A percentile compares a stretch with the other conserved stretches of the same genome.
Conservation (phyloP, 2,797 vertebrate species). For the Acipenser ruthenus region DNA sequence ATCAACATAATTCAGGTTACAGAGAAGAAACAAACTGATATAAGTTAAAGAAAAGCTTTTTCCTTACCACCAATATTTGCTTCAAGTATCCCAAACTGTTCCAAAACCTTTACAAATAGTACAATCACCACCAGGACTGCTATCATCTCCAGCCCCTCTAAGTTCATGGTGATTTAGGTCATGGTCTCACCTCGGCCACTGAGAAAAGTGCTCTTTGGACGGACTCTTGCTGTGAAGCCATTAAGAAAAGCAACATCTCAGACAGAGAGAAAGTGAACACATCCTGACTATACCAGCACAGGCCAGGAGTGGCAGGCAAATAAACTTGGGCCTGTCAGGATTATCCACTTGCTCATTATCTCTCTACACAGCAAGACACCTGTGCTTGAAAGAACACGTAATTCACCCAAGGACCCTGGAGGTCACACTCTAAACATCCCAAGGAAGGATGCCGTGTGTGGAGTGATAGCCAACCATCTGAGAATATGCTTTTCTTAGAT, state of each 20-base stretch:
- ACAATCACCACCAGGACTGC: constrained; percentile 88
- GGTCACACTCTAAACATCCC: constrained; percentile 28
- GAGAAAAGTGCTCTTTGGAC: constrained; percentile 42
- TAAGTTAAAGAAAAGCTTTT: constrained; percentile 9
- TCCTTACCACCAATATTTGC: constrained; percentile 85
- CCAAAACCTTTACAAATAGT: constrained; percentile 90
- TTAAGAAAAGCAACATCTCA: constrained; percentile 55
- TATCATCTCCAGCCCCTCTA: constrained; percentile 97
- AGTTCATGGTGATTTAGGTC: constrained; percentile 84
- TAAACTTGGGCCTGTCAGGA: constrained; percentile 36
- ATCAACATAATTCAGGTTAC: too few species aligned
- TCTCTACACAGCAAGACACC: constrained; percentile 31
- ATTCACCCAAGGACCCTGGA: constrained; percentile 28
- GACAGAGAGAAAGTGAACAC: constrained; percentile 27
- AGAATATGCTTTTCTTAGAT: constrained; percentile 23
- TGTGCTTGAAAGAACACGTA: constrained; percentile 29
- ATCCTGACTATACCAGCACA: constrained; percentile 35
- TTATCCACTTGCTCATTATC: constrained; percentile 39
- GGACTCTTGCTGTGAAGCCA: constrained; percentile 62
- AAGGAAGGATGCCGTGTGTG: constrained; percentile 18
- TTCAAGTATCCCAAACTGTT: constrained; percentile 92
- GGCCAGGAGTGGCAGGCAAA: constrained; percentile 41
- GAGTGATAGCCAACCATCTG: constrained; percentile 24
- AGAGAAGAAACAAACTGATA: neutral
- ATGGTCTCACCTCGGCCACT: constrained; percentile 61